phyloP scores from a whole-genome alignment of 2,113 vertebrate species.

The Lates calcarifer region DNA sequence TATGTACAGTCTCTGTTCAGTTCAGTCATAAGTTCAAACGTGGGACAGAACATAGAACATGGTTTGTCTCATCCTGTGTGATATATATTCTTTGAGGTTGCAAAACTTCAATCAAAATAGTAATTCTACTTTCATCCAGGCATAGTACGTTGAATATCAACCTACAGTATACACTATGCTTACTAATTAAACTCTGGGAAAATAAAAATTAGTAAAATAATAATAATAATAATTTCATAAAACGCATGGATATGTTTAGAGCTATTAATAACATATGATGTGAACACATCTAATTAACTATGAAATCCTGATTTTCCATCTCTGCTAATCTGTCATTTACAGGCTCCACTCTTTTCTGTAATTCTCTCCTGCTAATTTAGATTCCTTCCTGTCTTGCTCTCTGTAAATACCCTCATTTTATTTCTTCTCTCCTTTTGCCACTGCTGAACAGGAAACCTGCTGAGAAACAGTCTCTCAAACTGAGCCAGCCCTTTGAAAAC shows the following conservation, averaged over 20 bases:
- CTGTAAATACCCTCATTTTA: constrained; percentile 10
- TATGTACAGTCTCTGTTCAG: neutral
- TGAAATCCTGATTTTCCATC: neutral
- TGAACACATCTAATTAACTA: constrained; percentile 15
- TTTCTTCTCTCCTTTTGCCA: neutral
- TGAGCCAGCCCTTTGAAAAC: constrained; percentile 35
- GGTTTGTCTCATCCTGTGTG: neutral
- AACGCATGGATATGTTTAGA: neutral
- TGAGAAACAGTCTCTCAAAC: constrained; percentile 27
- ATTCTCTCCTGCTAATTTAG: constrained; percentile 7
- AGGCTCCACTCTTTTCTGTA: neutral
- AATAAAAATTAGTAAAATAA: too few relatives aligned
- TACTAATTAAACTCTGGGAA: neutral
- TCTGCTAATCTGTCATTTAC: constrained; percentile 26
- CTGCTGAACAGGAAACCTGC: constrained; percentile 25
- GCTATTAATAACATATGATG: constrained; percentile 11
- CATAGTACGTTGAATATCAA: neutral
- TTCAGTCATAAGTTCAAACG: constrained; percentile 7
- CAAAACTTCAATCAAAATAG: neutral
- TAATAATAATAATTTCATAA: constrained; percentile 1
- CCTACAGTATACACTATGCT: neutral
- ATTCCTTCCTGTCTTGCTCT: neutral
- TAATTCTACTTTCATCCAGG: neutral
- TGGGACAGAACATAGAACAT: neutral
- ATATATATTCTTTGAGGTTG: constrained; percentile 3